Conservation (phyloP, 2,888 invertebrate species). For the Reticulitermes lucifugus region DNA sequence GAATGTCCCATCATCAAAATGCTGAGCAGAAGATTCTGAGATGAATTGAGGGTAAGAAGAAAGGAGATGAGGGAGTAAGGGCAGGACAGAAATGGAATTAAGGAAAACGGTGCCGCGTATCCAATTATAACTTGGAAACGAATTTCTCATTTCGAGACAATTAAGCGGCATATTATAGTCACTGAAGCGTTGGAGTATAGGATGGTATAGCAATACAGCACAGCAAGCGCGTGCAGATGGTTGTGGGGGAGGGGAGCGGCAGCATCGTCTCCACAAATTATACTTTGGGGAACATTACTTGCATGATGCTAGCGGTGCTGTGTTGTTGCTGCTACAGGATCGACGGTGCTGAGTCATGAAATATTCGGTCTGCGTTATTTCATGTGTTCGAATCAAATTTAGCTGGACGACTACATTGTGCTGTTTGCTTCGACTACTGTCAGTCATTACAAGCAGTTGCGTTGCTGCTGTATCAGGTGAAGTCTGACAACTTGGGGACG, state of each 20-base stretch:
- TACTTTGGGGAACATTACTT: constrained; percentile 68
- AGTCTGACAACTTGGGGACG: no score
- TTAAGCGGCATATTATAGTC: constrained; percentile 69
- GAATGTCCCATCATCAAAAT: constrained; percentile 53
- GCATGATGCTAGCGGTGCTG: constrained; percentile 60
- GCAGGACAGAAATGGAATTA: constrained; percentile 54
- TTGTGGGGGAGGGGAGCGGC: constrained; percentile 1
- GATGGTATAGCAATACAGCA: constrained; percentile 61
- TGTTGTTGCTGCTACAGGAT: constrained; percentile 24
- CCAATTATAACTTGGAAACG: constrained; percentile 70
- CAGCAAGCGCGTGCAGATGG: constrained; percentile 45
- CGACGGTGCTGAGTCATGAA: background rate
- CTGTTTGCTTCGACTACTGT: background rate
- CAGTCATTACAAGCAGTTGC: no score
- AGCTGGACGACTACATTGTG: background rate
- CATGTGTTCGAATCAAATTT: background rate
- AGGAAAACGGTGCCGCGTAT: constrained; percentile 61
- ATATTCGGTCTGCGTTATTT: background rate
- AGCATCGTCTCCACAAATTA: constrained; percentile 65
- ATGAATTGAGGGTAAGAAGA: constrained; percentile 53
- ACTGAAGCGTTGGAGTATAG: constrained; percentile 59
- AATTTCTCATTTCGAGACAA: constrained; percentile 70
- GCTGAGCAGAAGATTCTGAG: constrained; percentile 51
- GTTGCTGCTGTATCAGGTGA: no score
- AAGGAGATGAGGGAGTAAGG: constrained; percentile 45